Evolutionary conservation across 2,888 invertebrate genomes (phyloP).

Genomic region (Pantelozetes paolii): DNA sequence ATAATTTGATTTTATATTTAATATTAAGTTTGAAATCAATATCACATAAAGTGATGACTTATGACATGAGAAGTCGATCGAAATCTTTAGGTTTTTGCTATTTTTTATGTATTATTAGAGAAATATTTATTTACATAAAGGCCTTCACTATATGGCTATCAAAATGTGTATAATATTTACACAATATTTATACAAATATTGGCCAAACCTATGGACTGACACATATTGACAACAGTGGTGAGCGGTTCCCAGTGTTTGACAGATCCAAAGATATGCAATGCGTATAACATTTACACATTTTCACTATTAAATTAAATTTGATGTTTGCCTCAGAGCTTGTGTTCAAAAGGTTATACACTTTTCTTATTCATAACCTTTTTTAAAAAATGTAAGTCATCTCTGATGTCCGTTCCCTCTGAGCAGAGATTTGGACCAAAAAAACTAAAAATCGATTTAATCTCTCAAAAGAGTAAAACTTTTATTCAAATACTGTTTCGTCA

Average conservation of each 20-base stretch:
- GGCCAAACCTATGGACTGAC: neutral
- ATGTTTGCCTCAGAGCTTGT: constrained; percentile 10
- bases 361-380: constrained; percentile 13
- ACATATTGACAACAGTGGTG: neutral
- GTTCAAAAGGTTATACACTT: constrained; percentile 54
- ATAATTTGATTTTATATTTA: too few species aligned
- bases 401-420: neutral
- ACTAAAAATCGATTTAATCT: neutral
- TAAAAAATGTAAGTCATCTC: constrained; percentile 1
- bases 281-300: constrained; percentile 11
- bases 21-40: too few species aligned
- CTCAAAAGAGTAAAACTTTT: neutral
- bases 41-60: too few species aligned
- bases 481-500: constrained; percentile 25
- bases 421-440: constrained; percentile 5
- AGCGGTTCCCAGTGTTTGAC: neutral
- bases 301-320: constrained; percentile 21
- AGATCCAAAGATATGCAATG: constrained; percentile 3
- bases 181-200: neutral
- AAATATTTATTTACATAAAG: neutral
- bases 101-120: neutral
- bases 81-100: neutral
- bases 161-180: neutral
- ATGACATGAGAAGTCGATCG: too few species aligned
- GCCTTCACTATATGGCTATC: neutral